phyloP scores from a whole-genome alignment of 2,113 vertebrate genomes.

The Athene noctua region DNA sequence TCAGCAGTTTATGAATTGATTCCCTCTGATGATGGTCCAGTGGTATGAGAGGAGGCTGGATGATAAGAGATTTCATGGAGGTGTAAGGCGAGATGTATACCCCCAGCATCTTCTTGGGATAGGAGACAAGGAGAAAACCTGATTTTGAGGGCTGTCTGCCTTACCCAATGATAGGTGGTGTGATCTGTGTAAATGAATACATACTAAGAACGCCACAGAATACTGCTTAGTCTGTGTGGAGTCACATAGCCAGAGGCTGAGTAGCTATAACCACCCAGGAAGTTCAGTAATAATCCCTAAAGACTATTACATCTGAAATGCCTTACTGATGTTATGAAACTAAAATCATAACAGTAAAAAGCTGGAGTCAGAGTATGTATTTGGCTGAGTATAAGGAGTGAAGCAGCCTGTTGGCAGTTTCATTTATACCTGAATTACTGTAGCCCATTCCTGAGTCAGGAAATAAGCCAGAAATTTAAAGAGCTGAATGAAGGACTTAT shows the following conservation, averaged over 20 bases:
- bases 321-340: background rate
- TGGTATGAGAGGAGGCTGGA: background rate
- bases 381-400: background rate
- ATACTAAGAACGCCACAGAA: accelerated
- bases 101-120: background rate
- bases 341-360: background rate
- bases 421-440: constrained; percentile 20
- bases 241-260: background rate
- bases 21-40: background rate
- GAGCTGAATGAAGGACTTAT: background rate
- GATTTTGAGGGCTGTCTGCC: background rate
- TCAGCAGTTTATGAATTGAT: background rate
- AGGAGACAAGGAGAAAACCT: background rate
- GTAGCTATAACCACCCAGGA: background rate
- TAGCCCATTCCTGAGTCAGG: background rate
- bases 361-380: background rate
- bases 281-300: background rate
- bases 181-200: background rate
- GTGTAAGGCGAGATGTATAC: background rate
- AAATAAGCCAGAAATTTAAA: background rate
- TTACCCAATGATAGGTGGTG: accelerated
- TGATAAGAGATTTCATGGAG: background rate
- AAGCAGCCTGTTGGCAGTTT: constrained; percentile 3
- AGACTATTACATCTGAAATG: background rate
- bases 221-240: background rate